Evolutionary conservation across 2,113 vertebrate species (phyloP), one percentile per base, ranked within the genome.

Genomic region (Forbesichthys papilliferus): DNA sequence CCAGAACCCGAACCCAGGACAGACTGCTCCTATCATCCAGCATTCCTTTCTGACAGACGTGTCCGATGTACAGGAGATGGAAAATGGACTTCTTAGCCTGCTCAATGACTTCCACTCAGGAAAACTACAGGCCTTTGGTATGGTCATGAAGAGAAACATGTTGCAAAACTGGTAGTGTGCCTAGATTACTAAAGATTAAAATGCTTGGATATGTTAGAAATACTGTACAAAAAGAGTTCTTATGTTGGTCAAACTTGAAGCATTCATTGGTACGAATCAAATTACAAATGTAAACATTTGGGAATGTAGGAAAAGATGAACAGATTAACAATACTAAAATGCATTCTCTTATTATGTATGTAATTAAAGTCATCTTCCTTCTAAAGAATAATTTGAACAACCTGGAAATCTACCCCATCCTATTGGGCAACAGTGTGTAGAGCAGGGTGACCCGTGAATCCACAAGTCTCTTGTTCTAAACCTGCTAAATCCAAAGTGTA

Each of bases 51-150:
- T 99, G 73, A 99, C 97, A 0, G 97, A 99, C 7, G 97, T 99
- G 7, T 99, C 97, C 0, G 98, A 99, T 11, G 97, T 99, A 0
- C 96, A 99, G 78, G 97, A 99, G 84, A 99, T 99, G 98, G 98
- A 99, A 85, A 95, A 95, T 12, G 98, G 98, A 9, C 94, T 99
- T 47, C 91, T 99, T 3, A 93, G 96, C 63, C 97, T 99, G 63
- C 89, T 99, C 54, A 96, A 98, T n/a, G 98, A 99, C 87, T 99
- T 99, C 87, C 98, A 99, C 81, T 98, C 95, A 64, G 98, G 98
- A 64, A 98, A 98, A 90, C 94, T 99, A 33, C 96, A 99, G 80
- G 97, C 97, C 0, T 99, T 99, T 83, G 97, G 98, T 97, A 90
- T 7, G 5, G 16, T 58, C 20, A 20, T 13, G 55, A 46, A 49